These are phyloP conservation scores for Priocnemis perturbator DNA, from an alignment of 2,888 invertebrate genomes.

Conservation along the genomic window DNA sequence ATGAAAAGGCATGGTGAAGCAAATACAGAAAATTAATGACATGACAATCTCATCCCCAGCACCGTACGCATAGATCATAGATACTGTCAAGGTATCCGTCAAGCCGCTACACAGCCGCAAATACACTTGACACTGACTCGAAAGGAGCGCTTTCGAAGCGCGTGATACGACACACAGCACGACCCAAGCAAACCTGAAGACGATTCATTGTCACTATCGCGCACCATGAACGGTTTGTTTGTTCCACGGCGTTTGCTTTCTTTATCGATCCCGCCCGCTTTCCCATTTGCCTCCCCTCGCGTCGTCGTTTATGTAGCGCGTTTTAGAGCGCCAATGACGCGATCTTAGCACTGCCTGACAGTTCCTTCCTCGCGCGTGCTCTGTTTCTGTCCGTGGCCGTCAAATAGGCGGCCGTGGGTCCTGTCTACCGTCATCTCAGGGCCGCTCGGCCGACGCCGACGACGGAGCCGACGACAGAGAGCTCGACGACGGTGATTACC, in stretches of 20 bases:
- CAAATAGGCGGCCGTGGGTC: background rate
- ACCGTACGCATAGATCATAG: too few species aligned
- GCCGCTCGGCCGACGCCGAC: conserved; percentile 28
- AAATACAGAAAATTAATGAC: too few species aligned
- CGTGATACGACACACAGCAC: too few species aligned
- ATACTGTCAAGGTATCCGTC: too few species aligned
- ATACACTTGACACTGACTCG: too few species aligned
- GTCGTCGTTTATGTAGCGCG: too few species aligned
- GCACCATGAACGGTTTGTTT: too few species aligned
- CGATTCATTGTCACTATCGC: too few species aligned
- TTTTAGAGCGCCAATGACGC: conserved; percentile 37
- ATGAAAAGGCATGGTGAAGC: too few species aligned
- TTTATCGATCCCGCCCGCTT: conserved; percentile 9
- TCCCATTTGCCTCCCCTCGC: background rate
- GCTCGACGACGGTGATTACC: conserved; percentile 53
- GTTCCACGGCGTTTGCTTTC: background rate
- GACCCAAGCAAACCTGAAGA: background rate
- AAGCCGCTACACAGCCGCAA: too few species aligned
- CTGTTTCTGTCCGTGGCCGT: conserved; percentile 19
- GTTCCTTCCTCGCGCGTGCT: conserved; percentile 30
- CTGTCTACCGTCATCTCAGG: conserved; percentile 3
- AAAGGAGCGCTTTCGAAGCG: too few species aligned
- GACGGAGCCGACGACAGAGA: conserved; percentile 45
- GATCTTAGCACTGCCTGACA: conserved; percentile 33
- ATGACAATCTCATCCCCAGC: too few species aligned